These are phyloP conservation scores for Chrysochloris asiatica DNA, from an alignment of 2,113 vertebrate genomes.

Conservation along the genomic window DNA sequence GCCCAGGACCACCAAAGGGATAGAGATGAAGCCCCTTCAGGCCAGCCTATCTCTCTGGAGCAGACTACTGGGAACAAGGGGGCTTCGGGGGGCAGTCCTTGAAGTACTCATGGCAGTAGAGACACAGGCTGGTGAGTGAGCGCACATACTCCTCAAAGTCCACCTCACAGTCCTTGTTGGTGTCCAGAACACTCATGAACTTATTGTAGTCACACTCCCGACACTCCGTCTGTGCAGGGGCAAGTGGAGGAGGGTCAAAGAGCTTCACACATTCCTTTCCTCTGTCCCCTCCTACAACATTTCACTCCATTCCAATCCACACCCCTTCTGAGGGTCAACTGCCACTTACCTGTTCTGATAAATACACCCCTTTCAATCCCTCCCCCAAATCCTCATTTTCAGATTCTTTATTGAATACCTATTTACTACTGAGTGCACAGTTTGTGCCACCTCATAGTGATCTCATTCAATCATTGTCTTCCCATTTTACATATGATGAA, in stretches of 20 bases:
- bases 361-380: accelerated
- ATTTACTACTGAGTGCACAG: neutral
- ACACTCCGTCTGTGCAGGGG: constrained; percentile 15
- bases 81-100: neutral
- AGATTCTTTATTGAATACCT: neutral
- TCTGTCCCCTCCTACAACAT: too few species aligned
- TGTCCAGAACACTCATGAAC: constrained; percentile 68
- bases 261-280: too few species aligned
- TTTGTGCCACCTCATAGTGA: accelerated
- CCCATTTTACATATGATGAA: neutral
- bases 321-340: neutral
- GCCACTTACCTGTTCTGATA: neutral
- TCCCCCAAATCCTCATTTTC: neutral
- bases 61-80: constrained; percentile 50
- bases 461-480: neutral
- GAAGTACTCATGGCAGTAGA: constrained; percentile 75
- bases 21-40: neutral
- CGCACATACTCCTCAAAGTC: constrained; percentile 74
- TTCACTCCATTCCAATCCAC: neutral
- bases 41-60: neutral
- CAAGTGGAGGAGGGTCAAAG: neutral
- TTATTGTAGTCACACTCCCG: constrained; percentile 68
- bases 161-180: constrained; percentile 70
- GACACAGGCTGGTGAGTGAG: constrained; percentile 55
- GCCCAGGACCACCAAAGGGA: neutral